Percentiles rank a stretch among this genome's conserved stretches.
Conservation (phyloP, 2,797 vertebrate species). For the Enteromius treurensis region DNA sequence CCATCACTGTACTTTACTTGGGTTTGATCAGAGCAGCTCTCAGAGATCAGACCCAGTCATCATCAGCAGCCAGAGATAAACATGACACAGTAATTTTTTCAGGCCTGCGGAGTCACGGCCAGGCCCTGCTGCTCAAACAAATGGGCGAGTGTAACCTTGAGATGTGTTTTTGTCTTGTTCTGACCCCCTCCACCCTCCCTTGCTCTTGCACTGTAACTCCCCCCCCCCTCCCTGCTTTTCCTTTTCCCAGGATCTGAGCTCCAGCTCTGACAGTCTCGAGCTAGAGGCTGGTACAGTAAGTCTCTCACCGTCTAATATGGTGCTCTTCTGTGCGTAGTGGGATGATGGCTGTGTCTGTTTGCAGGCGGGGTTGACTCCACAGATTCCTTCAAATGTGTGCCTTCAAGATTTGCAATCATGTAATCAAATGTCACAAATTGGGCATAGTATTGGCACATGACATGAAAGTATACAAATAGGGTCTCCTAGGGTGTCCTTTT, state of each 20-base stretch:
- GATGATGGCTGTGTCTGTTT: slow-evolving; percentile 72
- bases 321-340: slow-evolving; percentile 69
- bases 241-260: slow-evolving; percentile 89
- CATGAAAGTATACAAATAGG: not conserved
- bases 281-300: slow-evolving; percentile 89
- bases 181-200: slow-evolving; percentile 39
- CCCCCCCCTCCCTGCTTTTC: slow-evolving; percentile 61
- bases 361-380: slow-evolving; percentile 63
- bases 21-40: slow-evolving; percentile 24
- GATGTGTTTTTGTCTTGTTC: slow-evolving; percentile 55
- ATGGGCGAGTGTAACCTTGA: slow-evolving; percentile 50
- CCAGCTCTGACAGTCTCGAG: slow-evolving; percentile 89
- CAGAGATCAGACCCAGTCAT: slow-evolving; percentile 45
- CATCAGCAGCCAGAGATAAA: slow-evolving; percentile 40
- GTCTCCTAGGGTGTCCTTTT: not conserved
- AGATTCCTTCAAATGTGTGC: slow-evolving; percentile 64
- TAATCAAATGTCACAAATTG: slow-evolving; percentile 21
- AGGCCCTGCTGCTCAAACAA: slow-evolving; percentile 27
- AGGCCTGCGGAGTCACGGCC: slow-evolving; percentile 41
- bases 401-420: slow-evolving; percentile 61
- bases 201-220: slow-evolving; percentile 72
- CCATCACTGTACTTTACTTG: not conserved
- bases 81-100: slow-evolving; percentile 34
- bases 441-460: not conserved
- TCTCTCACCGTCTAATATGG: slow-evolving; percentile 65